Conservation (phyloP, 2,888 invertebrate genomes). For the Caenorhabditis doughertyi region DNA sequence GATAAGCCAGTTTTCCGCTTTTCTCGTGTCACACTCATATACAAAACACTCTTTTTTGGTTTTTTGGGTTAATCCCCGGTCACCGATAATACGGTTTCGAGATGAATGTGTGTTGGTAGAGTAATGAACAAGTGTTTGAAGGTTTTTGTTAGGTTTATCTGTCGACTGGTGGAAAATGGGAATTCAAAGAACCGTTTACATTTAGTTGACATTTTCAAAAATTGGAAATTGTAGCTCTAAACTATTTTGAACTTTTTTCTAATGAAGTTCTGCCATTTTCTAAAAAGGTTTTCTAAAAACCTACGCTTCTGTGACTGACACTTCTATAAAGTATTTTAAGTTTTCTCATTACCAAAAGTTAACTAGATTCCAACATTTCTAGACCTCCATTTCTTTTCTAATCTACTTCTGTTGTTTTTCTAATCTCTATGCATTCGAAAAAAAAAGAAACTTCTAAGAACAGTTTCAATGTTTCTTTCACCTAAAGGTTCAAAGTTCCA, state of each 20-base stretch:
- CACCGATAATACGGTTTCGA: conserved; percentile 32
- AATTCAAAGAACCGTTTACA: too few species aligned
- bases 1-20: conserved; percentile 59
- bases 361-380: too few species aligned
- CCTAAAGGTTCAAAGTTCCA: conserved; percentile 31
- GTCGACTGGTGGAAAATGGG: neutral
- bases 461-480: neutral
- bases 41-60: conserved; percentile 17
- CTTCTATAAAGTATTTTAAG: too few species aligned
- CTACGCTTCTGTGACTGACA: too few species aligned
- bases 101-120: neutral
- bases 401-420: neutral
- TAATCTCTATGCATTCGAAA: conserved; percentile 2
- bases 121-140: conserved; percentile 20
- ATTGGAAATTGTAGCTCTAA: too few species aligned
- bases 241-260: too few species aligned
- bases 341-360: too few species aligned
- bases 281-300: neutral
- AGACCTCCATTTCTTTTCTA: neutral
- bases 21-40: conserved; percentile 27
- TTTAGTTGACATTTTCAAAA: too few species aligned
- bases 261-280: too few species aligned
- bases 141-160: neutral
- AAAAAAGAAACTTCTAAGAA: neutral
- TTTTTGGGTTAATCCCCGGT: conserved; percentile 58